These are phyloP conservation scores for Gastrophryne carolinensis DNA, from an alignment of 2,797 vertebrate species.

Conservation along the genomic window DNA sequence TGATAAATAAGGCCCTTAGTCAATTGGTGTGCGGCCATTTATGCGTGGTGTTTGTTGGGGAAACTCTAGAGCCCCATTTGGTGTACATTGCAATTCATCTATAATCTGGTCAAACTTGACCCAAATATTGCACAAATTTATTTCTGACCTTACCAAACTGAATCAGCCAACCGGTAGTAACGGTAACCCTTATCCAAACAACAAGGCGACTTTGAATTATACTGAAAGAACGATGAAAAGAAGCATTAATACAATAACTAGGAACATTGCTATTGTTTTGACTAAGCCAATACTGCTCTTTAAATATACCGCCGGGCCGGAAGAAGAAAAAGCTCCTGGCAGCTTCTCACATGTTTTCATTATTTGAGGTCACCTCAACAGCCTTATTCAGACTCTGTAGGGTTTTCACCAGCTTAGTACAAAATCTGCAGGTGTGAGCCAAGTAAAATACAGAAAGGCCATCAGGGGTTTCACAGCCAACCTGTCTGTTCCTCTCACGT, in stretches of 20 bases:
- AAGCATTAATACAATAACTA: background rate
- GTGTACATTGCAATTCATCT: too few relatives aligned
- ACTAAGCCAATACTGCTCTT: background rate
- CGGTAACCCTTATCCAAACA: too few relatives aligned
- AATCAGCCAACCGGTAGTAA: too few relatives aligned
- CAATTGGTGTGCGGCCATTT: too few relatives aligned
- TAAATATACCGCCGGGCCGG: background rate
- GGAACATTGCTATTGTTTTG: background rate
- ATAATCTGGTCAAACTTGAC: too few relatives aligned
- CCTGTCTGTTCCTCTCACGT: slow-evolving; percentile 39
- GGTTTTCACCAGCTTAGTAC: slow-evolving; percentile 8
- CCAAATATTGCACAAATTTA: too few relatives aligned
- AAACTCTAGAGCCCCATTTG: too few relatives aligned
- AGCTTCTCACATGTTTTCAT: slow-evolving; percentile 4
- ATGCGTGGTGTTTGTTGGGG: too few relatives aligned
- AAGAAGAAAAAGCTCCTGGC: background rate
- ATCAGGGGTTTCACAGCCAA: slow-evolving; percentile 28
- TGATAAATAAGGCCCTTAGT: too few relatives aligned
- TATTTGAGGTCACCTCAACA: slow-evolving; percentile 14
- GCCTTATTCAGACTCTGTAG: background rate
- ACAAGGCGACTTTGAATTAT: too few relatives aligned
- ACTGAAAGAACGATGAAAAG: background rate
- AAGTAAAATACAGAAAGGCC: slow-evolving; percentile 13
- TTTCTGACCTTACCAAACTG: too few relatives aligned
- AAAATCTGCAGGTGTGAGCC: slow-evolving; percentile 29